These are phyloP conservation scores for Catocala fraxini DNA, from an alignment of 2,888 invertebrate species.

Conservation along the genomic window DNA sequence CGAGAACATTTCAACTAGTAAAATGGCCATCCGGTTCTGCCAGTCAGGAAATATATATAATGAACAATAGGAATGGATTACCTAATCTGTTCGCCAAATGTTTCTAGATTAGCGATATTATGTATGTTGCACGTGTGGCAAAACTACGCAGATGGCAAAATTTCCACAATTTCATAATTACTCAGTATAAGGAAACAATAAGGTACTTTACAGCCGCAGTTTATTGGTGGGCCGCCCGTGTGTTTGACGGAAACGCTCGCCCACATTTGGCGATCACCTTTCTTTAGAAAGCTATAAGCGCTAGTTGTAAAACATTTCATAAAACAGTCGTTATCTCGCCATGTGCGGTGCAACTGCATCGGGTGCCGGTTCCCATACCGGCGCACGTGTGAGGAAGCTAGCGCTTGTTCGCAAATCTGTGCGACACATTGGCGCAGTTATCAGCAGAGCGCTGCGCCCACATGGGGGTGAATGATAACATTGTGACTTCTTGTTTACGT, in stretches of 20 bases:
- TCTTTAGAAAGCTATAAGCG: constrained; percentile 75
- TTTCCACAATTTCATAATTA: constrained; percentile 48
- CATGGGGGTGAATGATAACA: constrained; percentile 57
- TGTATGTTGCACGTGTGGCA: constrained; percentile 20
- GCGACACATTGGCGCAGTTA: constrained; percentile 75
- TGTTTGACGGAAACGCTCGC: constrained; percentile 66
- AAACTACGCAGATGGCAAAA: constrained; percentile 42
- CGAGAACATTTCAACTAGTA: too few relatives aligned
- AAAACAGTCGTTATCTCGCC: constrained; percentile 75
- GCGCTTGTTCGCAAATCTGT: constrained; percentile 77
- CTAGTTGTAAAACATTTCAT: constrained; percentile 82
- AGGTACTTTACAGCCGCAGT: constrained; percentile 50
- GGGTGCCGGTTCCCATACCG: constrained; percentile 62
- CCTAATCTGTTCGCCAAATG: background rate
- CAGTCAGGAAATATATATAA: too few relatives aligned
- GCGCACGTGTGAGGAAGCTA: constrained; percentile 79
- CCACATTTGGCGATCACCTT: constrained; percentile 81
- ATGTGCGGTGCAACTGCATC: constrained; percentile 70
- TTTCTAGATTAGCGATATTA: background rate
- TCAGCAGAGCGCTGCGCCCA: constrained; percentile 56
- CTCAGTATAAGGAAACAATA: constrained; percentile 58
- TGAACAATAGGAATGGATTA: background rate
- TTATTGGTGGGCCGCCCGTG: constrained; percentile 47
- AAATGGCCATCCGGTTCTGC: too few relatives aligned
- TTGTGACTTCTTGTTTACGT: constrained; percentile 22